phyloP scores from a whole-genome alignment of 2,113 vertebrate species.

The Colaptes auratus region DNA sequence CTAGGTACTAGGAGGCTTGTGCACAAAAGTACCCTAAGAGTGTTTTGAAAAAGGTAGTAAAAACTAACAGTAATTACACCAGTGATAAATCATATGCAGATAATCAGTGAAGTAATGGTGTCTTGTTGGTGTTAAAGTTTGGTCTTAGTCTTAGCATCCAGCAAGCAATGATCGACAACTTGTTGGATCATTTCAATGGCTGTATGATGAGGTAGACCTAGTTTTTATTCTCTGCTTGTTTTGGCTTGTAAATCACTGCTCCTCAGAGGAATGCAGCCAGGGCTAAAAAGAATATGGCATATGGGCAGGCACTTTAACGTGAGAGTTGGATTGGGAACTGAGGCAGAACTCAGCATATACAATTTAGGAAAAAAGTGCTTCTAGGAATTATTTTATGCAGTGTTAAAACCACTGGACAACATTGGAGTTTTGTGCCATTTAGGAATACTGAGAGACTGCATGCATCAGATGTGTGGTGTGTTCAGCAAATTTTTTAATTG shows the following conservation, averaged over 20 bases:
- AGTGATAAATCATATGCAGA: neutral
- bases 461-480: neutral
- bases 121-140: neutral
- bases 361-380: neutral
- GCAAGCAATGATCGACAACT: neutral
- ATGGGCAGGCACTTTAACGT: too few relatives aligned
- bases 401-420: neutral
- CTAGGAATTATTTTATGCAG: neutral
- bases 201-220: neutral
- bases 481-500: neutral
- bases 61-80: neutral
- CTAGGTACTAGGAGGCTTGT: neutral
- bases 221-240: neutral
- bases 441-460: neutral
- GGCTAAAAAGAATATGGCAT: neutral
- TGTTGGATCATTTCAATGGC: neutral
- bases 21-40: neutral
- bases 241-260: neutral
- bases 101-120: neutral
- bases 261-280: neutral
- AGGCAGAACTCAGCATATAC: too few relatives aligned
- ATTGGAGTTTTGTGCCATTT: neutral
- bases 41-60: neutral
- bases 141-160: neutral
- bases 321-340: too few relatives aligned